Percentiles rank a stretch among this genome's conserved stretches.
Evolutionary conservation across 2,888 invertebrate genomes (phyloP).

Genomic region (Automeris io): DNA sequence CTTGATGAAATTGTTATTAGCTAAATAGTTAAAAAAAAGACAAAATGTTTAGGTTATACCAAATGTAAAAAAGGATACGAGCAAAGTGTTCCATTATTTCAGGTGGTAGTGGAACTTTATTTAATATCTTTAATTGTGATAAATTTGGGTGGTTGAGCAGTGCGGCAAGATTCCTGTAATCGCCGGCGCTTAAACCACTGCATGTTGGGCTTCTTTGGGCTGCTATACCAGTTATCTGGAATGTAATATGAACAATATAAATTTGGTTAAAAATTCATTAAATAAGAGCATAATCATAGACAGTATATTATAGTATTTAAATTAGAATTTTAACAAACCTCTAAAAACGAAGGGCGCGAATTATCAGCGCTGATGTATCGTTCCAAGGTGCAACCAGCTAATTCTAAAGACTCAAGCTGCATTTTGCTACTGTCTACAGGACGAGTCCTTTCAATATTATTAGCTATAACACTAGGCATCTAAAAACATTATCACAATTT

Average conservation of each 20-base stretch:
- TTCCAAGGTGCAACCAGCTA: slow-evolving; percentile 88
- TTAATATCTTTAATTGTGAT: slow-evolving; percentile 86
- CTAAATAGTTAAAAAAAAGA: too few relatives aligned
- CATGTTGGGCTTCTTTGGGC: slow-evolving; percentile 86
- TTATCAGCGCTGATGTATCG: slow-evolving; percentile 83
- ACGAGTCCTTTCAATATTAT: slow-evolving; percentile 44
- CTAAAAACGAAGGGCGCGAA: slow-evolving; percentile 83
- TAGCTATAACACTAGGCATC: slow-evolving; percentile 58
- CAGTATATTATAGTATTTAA: not conserved
- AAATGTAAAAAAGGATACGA: slow-evolving; percentile 87
- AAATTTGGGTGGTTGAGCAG: slow-evolving; percentile 82
- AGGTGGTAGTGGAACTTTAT: slow-evolving; percentile 92
- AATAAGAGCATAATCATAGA: not conserved
- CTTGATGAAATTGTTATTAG: not conserved
- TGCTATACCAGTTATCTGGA: slow-evolving; percentile 79
- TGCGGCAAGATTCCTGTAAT: slow-evolving; percentile 89
- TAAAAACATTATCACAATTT: slow-evolving; percentile 33
- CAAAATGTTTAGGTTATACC: too few relatives aligned
- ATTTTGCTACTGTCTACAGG: slow-evolving; percentile 55
- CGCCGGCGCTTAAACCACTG: slow-evolving; percentile 93
- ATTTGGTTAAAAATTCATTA: not conserved
- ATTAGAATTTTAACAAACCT: slow-evolving; percentile 42
- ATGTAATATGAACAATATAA: slow-evolving; percentile 5
- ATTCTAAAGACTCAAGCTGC: slow-evolving; percentile 82
- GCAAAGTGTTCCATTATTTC: slow-evolving; percentile 97